A percentile compares a stretch with the other conserved stretches of the same genome.
Conservation (phyloP, 2,888 invertebrate genomes). For the Aelia acuminata region DNA sequence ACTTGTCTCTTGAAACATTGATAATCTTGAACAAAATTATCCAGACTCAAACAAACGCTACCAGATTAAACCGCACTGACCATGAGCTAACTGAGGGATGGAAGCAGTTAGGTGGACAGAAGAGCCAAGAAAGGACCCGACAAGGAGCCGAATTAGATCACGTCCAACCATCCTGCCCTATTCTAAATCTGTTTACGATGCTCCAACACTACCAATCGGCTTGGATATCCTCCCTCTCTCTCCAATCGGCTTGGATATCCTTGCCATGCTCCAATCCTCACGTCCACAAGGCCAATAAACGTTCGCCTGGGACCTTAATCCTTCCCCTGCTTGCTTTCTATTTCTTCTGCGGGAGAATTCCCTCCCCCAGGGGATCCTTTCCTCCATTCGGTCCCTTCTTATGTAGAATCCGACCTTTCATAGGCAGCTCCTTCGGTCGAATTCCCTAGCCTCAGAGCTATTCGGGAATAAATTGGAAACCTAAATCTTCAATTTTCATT, state of each 20-base stretch:
- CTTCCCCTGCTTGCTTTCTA: neutral
- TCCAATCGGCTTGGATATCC: slow-evolving; percentile 27
- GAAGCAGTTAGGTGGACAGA: neutral
- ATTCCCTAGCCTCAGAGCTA: neutral
- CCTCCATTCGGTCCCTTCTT: slow-evolving; percentile 27
- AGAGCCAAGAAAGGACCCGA: neutral
- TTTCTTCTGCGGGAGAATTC: neutral
- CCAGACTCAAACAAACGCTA: neutral
- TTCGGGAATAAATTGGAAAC: neutral
- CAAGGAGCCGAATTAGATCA: slow-evolving; percentile 27
- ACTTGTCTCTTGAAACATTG: too few relatives aligned
- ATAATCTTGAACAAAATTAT: neutral
- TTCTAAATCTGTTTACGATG: slow-evolving; percentile 42
- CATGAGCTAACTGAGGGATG: neutral
- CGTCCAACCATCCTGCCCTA: neutral
- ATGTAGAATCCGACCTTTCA: neutral
- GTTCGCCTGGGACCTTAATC: neutral
- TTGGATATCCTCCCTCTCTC: neutral
- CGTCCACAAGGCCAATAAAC: slow-evolving; percentile 48
- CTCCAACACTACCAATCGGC: slow-evolving; percentile 38
- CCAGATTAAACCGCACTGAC: neutral
- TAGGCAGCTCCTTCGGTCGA: neutral
- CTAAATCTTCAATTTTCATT: neutral
- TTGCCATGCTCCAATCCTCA: neutral
- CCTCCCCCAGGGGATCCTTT: neutral